Conservation (phyloP, 2,797 vertebrate genomes). For the Gastrophryne carolinensis region DNA sequence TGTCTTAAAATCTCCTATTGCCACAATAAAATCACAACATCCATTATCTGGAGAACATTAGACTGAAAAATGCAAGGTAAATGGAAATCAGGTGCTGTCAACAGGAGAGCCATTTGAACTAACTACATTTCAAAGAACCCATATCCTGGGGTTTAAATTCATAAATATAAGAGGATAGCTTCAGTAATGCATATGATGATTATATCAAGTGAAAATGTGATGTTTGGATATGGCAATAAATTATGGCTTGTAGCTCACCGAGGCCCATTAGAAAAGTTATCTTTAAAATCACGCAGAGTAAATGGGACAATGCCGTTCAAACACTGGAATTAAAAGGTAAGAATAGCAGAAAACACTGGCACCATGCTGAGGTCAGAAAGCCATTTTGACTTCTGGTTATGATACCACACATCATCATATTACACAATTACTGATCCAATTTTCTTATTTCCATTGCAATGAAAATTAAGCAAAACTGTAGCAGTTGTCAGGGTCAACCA, state of each 20-base stretch:
- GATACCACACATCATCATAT: too few relatives aligned
- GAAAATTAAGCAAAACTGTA: too few relatives aligned
- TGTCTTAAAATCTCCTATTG: neutral
- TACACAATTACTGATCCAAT: too few relatives aligned
- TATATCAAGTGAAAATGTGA: slow-evolving; percentile 15
- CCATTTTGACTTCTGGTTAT: neutral
- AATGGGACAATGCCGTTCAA: neutral
- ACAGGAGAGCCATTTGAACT: neutral
- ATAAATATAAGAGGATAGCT: neutral
- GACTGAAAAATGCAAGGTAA: neutral
- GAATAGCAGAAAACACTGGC: neutral
- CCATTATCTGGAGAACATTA: neutral
- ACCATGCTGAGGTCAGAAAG: neutral
- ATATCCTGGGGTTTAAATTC: neutral
- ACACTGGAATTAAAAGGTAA: neutral
- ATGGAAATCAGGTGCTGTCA: neutral
- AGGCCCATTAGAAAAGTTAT: slow-evolving; percentile 4
- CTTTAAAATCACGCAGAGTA: neutral
- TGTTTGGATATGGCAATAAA: neutral
- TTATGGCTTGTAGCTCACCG: neutral
- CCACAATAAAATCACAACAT: neutral
- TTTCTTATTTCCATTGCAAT: too few relatives aligned
- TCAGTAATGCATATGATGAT: slow-evolving; percentile 11
- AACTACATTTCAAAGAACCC: neutral
- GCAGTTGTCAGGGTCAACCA: too few relatives aligned